Percentiles rank a stretch among this genome's conserved stretches.
Evolutionary conservation across 2,888 invertebrate genomes (phyloP).

Genomic region (Eupsilia transversa): DNA sequence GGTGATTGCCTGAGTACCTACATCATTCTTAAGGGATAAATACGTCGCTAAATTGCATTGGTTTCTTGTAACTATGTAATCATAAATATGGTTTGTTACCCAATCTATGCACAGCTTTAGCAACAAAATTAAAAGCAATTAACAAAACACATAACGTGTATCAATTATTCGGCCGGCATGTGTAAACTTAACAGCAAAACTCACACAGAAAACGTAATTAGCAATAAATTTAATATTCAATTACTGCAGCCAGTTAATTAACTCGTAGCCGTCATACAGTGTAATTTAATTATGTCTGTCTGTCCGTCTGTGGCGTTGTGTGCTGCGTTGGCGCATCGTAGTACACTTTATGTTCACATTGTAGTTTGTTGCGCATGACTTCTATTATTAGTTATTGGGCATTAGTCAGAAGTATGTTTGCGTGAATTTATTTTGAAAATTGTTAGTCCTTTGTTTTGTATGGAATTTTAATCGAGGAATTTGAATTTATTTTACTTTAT

Average conservation of each 20-base stretch:
- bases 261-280: slow-evolving; percentile 65
- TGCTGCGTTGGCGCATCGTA: slow-evolving; percentile 48
- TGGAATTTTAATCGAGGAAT: slow-evolving; percentile 3
- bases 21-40: not conserved
- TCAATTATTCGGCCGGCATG: slow-evolving; percentile 31
- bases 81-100: not conserved
- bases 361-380: slow-evolving; percentile 19
- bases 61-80: not conserved
- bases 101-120: not conserved
- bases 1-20: not conserved
- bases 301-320: slow-evolving; percentile 61
- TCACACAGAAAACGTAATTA: slow-evolving; percentile 73
- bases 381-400: slow-evolving; percentile 14
- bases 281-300: slow-evolving; percentile 66
- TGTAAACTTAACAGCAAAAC: slow-evolving; percentile 44
- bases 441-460: slow-evolving; percentile 16
- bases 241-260: slow-evolving; percentile 82
- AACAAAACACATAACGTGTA: slow-evolving; percentile 36
- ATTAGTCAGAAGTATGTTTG: not conserved
- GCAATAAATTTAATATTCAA: slow-evolving; percentile 87
- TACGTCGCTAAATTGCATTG: not conserved
- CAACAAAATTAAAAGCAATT: slow-evolving; percentile 40
- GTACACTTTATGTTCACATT: slow-evolving; percentile 39
- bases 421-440: not conserved
- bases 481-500: not conserved